Evolutionary conservation across 1,140 invertebrate species (phyloP).

Genomic region (Drosophila tristis): DNA sequence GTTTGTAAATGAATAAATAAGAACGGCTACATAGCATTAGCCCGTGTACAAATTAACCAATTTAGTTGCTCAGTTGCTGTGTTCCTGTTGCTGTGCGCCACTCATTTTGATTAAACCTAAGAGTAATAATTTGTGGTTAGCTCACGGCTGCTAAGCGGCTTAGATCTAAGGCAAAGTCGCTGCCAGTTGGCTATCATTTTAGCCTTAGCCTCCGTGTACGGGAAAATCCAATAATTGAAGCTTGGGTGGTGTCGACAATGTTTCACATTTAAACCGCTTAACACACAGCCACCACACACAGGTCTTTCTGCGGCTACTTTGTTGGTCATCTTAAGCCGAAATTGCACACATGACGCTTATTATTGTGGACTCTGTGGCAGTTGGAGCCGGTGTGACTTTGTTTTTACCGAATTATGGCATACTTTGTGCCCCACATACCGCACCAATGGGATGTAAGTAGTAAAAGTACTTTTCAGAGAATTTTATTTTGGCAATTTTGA

Average conservation of each 20-base stretch:
- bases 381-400: not conserved
- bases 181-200: conserved; percentile 15
- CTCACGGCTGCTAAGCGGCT: conserved; percentile 30
- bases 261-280: conserved; percentile 56
- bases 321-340: conserved; percentile 48
- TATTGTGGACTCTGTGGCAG: not conserved
- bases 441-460: conserved; percentile 15
- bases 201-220: conserved; percentile 2
- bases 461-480: conserved; percentile 2
- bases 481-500: not conserved
- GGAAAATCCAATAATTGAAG: conserved; percentile 40
- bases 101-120: conserved; percentile 13
- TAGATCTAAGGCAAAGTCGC: conserved; percentile 17
- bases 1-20: conserved; percentile 73
- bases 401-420: conserved; percentile 37
- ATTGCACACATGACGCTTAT: conserved; percentile 55
- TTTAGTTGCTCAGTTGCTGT: not conserved
- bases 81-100: not conserved
- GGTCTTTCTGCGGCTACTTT: conserved; percentile 29
- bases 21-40: conserved; percentile 42
- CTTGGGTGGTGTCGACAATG: conserved; percentile 20
- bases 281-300: conserved; percentile 7
- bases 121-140: conserved; percentile 33
- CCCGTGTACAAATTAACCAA: conserved; percentile 55
- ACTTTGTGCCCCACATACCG: conserved; percentile 6